A percentile compares a stretch with the other conserved stretches of the same genome.
Conservation (phyloP, 92 coral and sea anemone genomes). For the Epizoanthus rinbou region DNA sequence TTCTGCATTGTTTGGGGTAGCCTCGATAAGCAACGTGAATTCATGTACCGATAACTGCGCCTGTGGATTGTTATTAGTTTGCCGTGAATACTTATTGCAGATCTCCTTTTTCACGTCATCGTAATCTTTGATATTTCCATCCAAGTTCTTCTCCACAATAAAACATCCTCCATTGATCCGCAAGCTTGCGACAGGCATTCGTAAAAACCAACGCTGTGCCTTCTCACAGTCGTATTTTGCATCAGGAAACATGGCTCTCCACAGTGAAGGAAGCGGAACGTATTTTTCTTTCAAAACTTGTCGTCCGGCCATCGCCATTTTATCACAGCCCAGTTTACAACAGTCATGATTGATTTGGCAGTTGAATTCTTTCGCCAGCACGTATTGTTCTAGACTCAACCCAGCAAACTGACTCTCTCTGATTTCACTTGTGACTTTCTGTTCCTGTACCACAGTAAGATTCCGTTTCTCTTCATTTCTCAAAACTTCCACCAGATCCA, state of each 20-base stretch:
- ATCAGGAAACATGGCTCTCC: conserved; percentile 52
- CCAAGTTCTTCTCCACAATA: conserved; percentile 42
- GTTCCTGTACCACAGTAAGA: conserved; percentile 23
- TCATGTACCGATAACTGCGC: neutral
- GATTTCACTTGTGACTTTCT: conserved; percentile 31
- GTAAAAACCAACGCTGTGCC: conserved; percentile 58
- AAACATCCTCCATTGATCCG: conserved; percentile 4
- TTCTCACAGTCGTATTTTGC: conserved; percentile 56
- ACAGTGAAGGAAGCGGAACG: conserved; percentile 54
- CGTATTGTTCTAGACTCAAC: conserved; percentile 19
- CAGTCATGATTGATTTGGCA: conserved; percentile 31
- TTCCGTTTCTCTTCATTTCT: conserved; percentile 39
- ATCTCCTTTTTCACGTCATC: conserved; percentile 32
- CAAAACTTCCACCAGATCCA: neutral
- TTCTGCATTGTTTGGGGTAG: conserved; percentile 48
- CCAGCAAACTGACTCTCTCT: conserved; percentile 45
- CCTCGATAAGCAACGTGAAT: conserved; percentile 28
- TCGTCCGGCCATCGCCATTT: conserved; percentile 29
- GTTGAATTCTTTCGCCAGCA: conserved; percentile 29
- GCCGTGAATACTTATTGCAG: neutral
- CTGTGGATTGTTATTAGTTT: neutral
- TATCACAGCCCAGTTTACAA: conserved; percentile 34
- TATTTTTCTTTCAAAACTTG: conserved; percentile 45
- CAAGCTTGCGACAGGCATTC: conserved; percentile 55
- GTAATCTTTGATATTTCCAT: conserved; percentile 35